These are phyloP conservation scores for Falco punctatus DNA, from an alignment of 2,113 vertebrate species.

Conservation along the genomic window DNA sequence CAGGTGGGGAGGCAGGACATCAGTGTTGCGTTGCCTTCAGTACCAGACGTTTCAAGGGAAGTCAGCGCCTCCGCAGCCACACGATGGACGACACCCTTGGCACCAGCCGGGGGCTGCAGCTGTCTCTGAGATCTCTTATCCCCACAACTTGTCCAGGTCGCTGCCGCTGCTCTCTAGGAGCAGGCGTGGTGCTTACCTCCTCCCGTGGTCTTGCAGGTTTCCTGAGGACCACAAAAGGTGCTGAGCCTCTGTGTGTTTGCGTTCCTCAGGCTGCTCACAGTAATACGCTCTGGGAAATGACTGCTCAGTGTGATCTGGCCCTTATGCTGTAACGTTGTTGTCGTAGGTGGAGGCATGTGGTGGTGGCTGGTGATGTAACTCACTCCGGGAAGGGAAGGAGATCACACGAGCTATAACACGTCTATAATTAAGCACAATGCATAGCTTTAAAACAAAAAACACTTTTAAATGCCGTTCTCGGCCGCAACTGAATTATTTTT, in stretches of 20 bases:
- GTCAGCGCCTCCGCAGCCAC: background rate
- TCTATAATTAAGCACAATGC: conserved; percentile 54
- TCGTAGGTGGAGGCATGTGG: conserved; percentile 2
- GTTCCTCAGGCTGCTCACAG: background rate
- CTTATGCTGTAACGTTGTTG: background rate
- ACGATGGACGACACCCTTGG: background rate
- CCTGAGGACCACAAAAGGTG: background rate
- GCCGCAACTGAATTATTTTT: background rate
- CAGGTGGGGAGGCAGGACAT: background rate
- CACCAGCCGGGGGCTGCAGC: background rate
- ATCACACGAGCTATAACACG: conserved; percentile 11
- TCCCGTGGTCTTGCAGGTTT: rapidly evolving
- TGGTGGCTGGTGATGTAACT: conserved; percentile 12
- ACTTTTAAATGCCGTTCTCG: background rate
- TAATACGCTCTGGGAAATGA: background rate
- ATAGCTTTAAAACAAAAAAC: conserved; percentile 30
- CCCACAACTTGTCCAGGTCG: rapidly evolving
- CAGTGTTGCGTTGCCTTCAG: background rate
- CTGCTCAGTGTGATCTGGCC: background rate
- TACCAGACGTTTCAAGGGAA: background rate
- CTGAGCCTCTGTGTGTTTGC: background rate
- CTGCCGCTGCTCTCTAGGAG: background rate
- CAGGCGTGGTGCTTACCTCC: background rate
- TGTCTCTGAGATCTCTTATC: background rate
- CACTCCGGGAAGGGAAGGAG: background rate